Evolutionary conservation across 2,797 vertebrate genomes (phyloP).

Genomic region (Atherinosoma microstoma): DNA sequence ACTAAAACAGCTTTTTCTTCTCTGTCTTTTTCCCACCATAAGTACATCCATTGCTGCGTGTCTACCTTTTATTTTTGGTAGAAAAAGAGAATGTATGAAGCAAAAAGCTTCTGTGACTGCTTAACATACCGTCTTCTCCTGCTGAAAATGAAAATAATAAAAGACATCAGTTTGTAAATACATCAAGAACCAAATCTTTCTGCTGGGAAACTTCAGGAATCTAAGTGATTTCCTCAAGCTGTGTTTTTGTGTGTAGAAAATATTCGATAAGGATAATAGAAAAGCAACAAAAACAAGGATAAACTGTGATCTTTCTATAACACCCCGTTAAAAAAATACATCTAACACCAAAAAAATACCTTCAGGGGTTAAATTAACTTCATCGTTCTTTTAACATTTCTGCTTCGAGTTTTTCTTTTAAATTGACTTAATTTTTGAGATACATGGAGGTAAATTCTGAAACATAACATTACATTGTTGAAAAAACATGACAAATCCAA

Average conservation of each 20-base stretch:
- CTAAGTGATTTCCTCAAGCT: conserved; percentile 37
- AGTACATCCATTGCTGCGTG: neutral
- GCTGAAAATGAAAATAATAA: conserved; percentile 20
- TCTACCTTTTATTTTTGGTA: neutral
- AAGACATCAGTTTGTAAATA: conserved; percentile 37
- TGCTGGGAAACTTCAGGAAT: conserved; percentile 21
- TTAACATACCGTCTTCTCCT: neutral
- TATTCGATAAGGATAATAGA: conserved; percentile 26
- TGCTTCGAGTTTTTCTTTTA: conserved; percentile 10
- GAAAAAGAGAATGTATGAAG: conserved; percentile 19
- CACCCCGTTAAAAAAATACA: conserved; percentile 3
- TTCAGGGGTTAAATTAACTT: conserved; percentile 6
- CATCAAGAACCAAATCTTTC: conserved; percentile 26
- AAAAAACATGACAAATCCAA: neutral
- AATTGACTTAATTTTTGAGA: conserved; percentile 20
- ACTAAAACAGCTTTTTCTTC: neutral
- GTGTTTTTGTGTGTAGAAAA: conserved; percentile 33
- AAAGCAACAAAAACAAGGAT: conserved; percentile 31
- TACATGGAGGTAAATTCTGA: neutral
- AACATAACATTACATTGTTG: conserved; percentile 10
- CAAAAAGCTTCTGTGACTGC: neutral
- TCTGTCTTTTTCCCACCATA: neutral
- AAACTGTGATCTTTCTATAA: conserved; percentile 28
- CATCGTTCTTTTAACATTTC: neutral
- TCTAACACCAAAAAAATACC: conserved; percentile 6